A percentile compares a stretch with the other conserved stretches of the same genome.
These are phyloP conservation scores for Ramazzottius varieornatus DNA, from an alignment of 2,888 invertebrate genomes.

Conservation along the genomic window DNA sequence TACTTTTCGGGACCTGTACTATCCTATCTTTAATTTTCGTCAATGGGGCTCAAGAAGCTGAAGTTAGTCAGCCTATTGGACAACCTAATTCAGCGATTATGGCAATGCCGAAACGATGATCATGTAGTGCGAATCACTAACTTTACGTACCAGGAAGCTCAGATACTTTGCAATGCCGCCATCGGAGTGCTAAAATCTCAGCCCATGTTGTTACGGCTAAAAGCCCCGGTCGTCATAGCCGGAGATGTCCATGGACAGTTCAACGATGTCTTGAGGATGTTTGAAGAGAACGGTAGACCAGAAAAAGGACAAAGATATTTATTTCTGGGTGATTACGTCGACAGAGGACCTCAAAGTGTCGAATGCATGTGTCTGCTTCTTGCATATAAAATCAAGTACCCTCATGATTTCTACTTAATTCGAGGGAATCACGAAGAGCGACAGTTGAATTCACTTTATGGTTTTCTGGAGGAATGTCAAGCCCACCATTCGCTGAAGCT, in stretches of 20 bases:
- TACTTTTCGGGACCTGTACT: neutral
- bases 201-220: neutral
- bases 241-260: neutral
- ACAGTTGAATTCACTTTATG: neutral
- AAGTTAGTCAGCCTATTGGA: neutral
- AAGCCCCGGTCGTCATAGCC: neutral
- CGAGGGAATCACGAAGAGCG: conserved; percentile 2
- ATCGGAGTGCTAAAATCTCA: neutral
- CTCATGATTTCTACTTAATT: neutral
- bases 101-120: neutral
- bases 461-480: neutral
- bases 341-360: neutral
- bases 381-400: neutral
- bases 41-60: neutral
- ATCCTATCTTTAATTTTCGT: neutral
- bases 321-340: neutral
- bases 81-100: neutral
- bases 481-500: neutral
- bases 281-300: neutral
- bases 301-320: neutral
- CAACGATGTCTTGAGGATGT: neutral
- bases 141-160: neutral
- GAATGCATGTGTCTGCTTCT: neutral
- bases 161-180: neutral
- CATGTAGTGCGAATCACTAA: neutral